phyloP scores from a whole-genome alignment of 92 coral and sea anemone species.

The Phenganax stokvisi region DNA sequence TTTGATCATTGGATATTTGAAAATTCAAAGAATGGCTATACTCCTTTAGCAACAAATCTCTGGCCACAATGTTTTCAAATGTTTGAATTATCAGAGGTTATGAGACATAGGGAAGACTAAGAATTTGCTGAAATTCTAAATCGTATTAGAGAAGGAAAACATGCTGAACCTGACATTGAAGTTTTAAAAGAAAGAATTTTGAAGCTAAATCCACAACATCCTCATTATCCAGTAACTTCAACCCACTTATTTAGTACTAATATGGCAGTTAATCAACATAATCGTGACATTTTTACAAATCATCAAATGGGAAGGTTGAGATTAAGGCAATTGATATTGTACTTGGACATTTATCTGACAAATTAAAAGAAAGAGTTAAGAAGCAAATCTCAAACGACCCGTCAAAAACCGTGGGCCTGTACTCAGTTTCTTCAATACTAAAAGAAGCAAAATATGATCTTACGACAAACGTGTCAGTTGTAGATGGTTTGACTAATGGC shows the following conservation, averaged over 20 bases:
- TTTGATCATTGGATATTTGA: too few species aligned
- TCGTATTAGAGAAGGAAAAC: too few species aligned
- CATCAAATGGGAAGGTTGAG: slow-evolving; percentile 45
- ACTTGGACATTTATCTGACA: slow-evolving; percentile 56
- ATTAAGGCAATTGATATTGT: slow-evolving; percentile 49
- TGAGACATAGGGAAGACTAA: too few species aligned
- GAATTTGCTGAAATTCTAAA: too few species aligned
- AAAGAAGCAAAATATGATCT: slow-evolving; percentile 51
- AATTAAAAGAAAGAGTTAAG: slow-evolving; percentile 43
- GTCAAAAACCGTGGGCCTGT: slow-evolving; percentile 58
- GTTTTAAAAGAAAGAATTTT: too few species aligned
- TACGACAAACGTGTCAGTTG: slow-evolving; percentile 50
- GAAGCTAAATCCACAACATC: too few species aligned
- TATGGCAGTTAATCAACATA: slow-evolving; percentile 45
- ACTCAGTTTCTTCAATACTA: slow-evolving; percentile 36
- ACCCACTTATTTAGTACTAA: not conserved
- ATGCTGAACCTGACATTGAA: too few species aligned
- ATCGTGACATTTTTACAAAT: slow-evolving; percentile 29
- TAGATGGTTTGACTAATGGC: slow-evolving; percentile 57
- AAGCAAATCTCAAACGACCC: slow-evolving; percentile 56
- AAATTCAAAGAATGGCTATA: too few species aligned
- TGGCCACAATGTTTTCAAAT: too few species aligned
- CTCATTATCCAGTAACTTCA: too few species aligned
- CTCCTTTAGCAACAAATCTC: too few species aligned
- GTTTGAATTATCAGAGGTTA: too few species aligned